phyloP scores from a whole-genome alignment of 1,140 invertebrate genomes.

The Megalopta genalis region DNA sequence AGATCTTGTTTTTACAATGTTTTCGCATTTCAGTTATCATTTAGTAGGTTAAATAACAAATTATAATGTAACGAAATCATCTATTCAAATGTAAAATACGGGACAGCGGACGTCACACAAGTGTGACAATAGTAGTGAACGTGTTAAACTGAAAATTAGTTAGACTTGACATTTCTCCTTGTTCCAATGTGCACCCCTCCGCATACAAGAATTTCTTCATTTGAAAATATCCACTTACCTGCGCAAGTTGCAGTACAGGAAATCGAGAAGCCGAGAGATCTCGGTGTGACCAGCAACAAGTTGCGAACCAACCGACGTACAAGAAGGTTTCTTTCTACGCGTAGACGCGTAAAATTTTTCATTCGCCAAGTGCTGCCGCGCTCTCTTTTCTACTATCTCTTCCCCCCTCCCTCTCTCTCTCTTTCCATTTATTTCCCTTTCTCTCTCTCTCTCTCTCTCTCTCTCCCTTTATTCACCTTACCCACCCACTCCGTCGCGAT shows the following conservation, averaged over 20 bases:
- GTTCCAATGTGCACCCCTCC: too few species aligned
- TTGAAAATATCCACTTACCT: conserved; percentile 24
- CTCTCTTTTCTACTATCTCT: conserved; percentile 6
- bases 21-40: too few species aligned
- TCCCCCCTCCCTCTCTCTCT: not conserved
- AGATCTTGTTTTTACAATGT: too few species aligned
- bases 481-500: conserved; percentile 6
- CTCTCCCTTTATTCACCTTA: too few species aligned
- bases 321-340: conserved; percentile 28
- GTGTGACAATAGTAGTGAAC: too few species aligned
- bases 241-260: not conserved
- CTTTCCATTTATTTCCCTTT: not conserved
- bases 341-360: conserved; percentile 66
- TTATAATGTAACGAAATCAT: too few species aligned
- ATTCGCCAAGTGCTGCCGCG: conserved; percentile 56
- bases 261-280: conserved; percentile 26
- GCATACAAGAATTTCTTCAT: too few species aligned
- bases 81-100: too few species aligned
- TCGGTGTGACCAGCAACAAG: conserved; percentile 59
- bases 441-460: not conserved
- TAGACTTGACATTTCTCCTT: too few species aligned
- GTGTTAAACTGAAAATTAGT: too few species aligned
- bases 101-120: too few species aligned
- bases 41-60: too few species aligned
- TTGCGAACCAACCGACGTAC: conserved; percentile 46